Evolutionary conservation across 1,140 invertebrate genomes (phyloP).

Genomic region (Tenebrio molitor): DNA sequence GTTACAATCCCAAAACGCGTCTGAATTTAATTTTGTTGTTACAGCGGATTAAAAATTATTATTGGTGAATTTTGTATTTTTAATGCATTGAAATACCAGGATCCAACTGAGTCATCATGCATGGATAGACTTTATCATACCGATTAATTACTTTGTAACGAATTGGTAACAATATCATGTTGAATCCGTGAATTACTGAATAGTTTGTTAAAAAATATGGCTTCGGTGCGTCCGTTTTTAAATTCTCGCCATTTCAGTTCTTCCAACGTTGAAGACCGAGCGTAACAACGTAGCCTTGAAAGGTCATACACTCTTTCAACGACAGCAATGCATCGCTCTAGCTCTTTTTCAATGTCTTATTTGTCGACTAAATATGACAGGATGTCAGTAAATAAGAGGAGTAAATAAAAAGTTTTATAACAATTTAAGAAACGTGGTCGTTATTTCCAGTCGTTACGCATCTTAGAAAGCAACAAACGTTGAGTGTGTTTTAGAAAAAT

Average conservation of each 20-base stretch:
- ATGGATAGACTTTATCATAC: neutral
- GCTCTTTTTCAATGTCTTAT: conserved; percentile 18
- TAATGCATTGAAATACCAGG: neutral
- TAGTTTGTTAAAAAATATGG: no score
- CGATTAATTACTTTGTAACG: no score
- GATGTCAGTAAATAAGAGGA: conserved; percentile 5
- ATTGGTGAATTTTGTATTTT: neutral
- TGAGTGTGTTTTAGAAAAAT: conserved; percentile 1
- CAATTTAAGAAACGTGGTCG: neutral
- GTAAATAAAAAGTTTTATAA: neutral
- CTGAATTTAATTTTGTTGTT: conserved; percentile 17
- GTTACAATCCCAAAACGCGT: neutral
- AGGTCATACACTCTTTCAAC: conserved; percentile 25
- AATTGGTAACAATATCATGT: no score
- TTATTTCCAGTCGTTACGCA: neutral
- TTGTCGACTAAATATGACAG: conserved; percentile 16
- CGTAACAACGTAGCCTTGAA: conserved; percentile 18
- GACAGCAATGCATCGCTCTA: conserved; percentile 9
- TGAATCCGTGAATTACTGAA: no score
- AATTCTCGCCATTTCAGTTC: neutral
- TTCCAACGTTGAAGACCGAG: neutral
- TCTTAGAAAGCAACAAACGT: conserved; percentile 4
- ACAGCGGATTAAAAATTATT: conserved; percentile 1
- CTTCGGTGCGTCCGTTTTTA: no score
- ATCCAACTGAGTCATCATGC: neutral